Conservation (phyloP, 1,140 invertebrate genomes). For the Ostrea edulis region DNA sequence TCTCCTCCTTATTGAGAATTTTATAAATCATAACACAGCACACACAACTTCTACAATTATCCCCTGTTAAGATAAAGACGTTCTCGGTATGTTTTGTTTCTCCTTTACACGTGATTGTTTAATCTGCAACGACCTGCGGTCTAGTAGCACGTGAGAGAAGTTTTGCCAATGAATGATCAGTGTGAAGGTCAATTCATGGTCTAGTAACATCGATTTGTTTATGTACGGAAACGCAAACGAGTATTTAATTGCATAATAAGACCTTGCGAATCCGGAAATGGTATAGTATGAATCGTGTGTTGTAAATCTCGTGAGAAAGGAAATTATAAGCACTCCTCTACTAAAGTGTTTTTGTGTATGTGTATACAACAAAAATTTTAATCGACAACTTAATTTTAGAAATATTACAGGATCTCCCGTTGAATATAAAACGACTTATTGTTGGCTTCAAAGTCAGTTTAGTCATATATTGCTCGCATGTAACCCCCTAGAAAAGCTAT, state of each 20-base stretch:
- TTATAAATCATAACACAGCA: slow-evolving; percentile 61
- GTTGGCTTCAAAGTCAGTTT: no score
- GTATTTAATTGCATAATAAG: background rate
- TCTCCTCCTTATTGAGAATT: slow-evolving; percentile 53
- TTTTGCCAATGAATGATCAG: background rate
- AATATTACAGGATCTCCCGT: no score
- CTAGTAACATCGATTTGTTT: background rate
- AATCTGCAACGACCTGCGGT: background rate
- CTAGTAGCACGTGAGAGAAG: background rate
- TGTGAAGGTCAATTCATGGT: background rate
- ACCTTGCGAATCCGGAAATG: no score
- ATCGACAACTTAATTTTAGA: no score
- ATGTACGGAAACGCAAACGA: background rate
- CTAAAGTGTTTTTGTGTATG: no score
- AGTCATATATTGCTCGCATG: no score
- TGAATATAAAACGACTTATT: no score
- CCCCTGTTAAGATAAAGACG: background rate
- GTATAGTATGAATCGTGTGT: no score
- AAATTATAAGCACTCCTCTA: no score
- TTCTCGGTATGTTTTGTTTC: background rate
- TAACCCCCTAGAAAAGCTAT: no score
- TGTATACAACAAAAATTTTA: no score
- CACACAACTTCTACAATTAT: background rate
- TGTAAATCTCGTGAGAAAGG: no score
- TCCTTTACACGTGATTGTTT: background rate